phyloP scores from a whole-genome alignment of 2,113 vertebrate genomes.

The Rana temporaria region DNA sequence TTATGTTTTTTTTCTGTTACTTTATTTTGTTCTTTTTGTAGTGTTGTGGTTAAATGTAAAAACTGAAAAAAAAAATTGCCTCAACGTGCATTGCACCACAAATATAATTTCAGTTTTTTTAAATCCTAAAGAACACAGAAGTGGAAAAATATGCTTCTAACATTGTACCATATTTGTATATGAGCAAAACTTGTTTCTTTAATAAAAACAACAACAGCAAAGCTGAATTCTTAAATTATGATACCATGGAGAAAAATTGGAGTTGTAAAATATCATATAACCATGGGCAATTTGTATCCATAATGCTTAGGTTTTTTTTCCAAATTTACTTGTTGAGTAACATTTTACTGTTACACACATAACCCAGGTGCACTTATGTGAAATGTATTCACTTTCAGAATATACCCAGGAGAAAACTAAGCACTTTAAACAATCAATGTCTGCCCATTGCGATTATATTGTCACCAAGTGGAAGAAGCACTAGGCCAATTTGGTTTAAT shows the following conservation, averaged over 20 bases:
- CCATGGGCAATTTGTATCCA: not conserved
- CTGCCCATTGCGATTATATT: not conserved
- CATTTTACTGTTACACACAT: not conserved
- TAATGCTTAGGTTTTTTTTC: not conserved
- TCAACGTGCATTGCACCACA: too few species aligned
- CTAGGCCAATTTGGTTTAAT: slow-evolving; percentile 4
- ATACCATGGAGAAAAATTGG: not conserved
- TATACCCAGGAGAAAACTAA: not conserved
- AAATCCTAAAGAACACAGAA: too few species aligned
- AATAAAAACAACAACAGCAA: too few species aligned
- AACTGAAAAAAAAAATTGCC: too few species aligned
- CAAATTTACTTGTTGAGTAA: not conserved
- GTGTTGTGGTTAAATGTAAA: too few species aligned
- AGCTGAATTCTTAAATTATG: too few species aligned
- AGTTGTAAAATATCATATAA: not conserved
- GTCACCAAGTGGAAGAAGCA: slow-evolving; percentile 19
- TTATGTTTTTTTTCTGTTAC: too few species aligned
- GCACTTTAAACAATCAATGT: slow-evolving; percentile 34
- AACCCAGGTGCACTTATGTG: not conserved
- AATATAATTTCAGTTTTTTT: too few species aligned
- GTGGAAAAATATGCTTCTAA: too few species aligned
- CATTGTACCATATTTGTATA: too few species aligned
- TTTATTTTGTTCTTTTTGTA: too few species aligned
- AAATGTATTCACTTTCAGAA: not conserved
- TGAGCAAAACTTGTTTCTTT: too few species aligned